Percentiles rank a stretch among this genome's conserved stretches.
These are phyloP conservation scores for Catocala fraxini DNA, from an alignment of 2,888 invertebrate genomes.

Conservation along the genomic window DNA sequence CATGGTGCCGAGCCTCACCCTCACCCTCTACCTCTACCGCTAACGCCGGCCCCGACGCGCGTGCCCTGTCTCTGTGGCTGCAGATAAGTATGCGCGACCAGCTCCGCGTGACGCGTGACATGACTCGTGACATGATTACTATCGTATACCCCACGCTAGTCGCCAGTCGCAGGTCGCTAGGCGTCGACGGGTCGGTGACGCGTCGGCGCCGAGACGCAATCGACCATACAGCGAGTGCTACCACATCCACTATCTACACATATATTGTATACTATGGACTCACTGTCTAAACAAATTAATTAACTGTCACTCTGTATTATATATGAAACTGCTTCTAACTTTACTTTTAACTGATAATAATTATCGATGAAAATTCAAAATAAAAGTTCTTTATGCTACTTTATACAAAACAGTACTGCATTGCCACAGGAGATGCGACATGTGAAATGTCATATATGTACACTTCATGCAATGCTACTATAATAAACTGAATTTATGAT, in stretches of 20 bases:
- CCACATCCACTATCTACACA: constrained; percentile 82
- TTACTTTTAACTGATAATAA: constrained; percentile 45
- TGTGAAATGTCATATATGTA: constrained; percentile 73
- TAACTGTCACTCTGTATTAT: constrained; percentile 66
- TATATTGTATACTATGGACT: constrained; percentile 63
- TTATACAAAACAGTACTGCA: constrained; percentile 60
- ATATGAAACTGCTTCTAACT: constrained; percentile 41
- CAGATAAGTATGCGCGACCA: constrained; percentile 52
- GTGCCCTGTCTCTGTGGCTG: constrained; percentile 49
- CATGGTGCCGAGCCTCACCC: constrained; percentile 44
- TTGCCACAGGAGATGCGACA: constrained; percentile 71
- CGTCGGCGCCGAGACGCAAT: too few relatives aligned
- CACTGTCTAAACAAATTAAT: constrained; percentile 77
- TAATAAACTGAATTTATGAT: constrained; percentile 63
- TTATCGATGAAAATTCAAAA: constrained; percentile 43
- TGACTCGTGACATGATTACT: constrained; percentile 27
- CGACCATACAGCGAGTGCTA: constrained; percentile 66
- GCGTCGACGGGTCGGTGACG: constrained; percentile 9
- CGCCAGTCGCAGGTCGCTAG: constrained; percentile 25
- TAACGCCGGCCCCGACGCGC: constrained; percentile 9
- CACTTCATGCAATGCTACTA: constrained; percentile 77
- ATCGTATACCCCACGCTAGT: constrained; percentile 28
- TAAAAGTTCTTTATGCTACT: constrained; percentile 50
- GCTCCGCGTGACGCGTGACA: constrained; percentile 43
- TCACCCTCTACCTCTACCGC: constrained; percentile 26